A percentile compares a stretch with the other conserved stretches of the same genome.
Evolutionary conservation across 2,888 invertebrate genomes (phyloP).

Genomic region (Pegoplata infirma): DNA sequence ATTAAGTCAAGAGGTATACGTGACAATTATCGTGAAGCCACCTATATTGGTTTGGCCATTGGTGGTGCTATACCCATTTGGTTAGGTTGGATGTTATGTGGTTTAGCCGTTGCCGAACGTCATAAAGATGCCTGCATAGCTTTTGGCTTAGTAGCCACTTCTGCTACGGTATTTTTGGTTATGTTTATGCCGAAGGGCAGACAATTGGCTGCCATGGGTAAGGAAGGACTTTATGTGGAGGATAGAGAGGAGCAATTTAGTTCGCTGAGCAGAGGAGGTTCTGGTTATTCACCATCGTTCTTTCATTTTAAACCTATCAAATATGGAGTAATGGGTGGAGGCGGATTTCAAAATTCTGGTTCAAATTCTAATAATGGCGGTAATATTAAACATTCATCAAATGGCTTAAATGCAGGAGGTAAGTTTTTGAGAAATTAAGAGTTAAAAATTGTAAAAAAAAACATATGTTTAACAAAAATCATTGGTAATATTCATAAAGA

Average conservation of each 20-base stretch:
- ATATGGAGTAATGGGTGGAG: slow-evolving; percentile 82
- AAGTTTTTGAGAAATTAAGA: slow-evolving; percentile 63
- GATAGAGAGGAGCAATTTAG: slow-evolving; percentile 91
- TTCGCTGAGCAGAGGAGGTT: slow-evolving; percentile 86
- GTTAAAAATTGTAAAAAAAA: neutral
- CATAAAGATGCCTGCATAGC: slow-evolving; percentile 93
- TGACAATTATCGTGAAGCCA: slow-evolving; percentile 95
- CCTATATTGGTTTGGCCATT: slow-evolving; percentile 93
- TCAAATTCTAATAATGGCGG: slow-evolving; percentile 77
- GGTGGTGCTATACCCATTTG: slow-evolving; percentile 92
- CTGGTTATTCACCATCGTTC: slow-evolving; percentile 93
- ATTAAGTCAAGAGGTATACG: slow-evolving; percentile 92
- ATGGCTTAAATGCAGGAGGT: slow-evolving; percentile 76
- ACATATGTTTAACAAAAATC: neutral
- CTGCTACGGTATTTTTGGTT: slow-evolving; percentile 90
- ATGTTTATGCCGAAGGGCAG: slow-evolving; percentile 97
- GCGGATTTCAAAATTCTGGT: slow-evolving; percentile 78
- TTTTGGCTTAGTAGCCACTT: slow-evolving; percentile 91
- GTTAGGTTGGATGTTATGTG: slow-evolving; percentile 91
- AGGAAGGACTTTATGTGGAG: slow-evolving; percentile 90
- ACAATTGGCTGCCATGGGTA: slow-evolving; percentile 93
- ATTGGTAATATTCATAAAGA: neutral
- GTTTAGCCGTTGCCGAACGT: slow-evolving; percentile 86
- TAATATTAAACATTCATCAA: slow-evolving; percentile 79
- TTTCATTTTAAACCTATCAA: slow-evolving; percentile 95